A percentile compares a stretch with the other conserved stretches of the same genome.
Conservation (phyloP, 2,888 invertebrate genomes). For the Phorcus lineatus region DNA sequence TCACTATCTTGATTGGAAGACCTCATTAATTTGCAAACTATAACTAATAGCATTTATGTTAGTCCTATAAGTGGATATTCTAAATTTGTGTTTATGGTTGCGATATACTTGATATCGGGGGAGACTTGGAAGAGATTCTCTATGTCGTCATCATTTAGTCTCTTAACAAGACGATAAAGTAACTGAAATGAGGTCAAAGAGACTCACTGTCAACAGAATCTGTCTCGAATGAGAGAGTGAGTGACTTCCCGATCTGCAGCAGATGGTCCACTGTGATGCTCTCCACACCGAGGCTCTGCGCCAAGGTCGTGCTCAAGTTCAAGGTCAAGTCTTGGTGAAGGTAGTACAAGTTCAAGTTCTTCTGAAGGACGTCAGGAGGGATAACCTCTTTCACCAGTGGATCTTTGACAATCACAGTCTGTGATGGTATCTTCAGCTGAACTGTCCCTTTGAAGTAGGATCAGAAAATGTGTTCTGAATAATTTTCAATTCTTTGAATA, state of each 20-base stretch:
- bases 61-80: too few species aligned
- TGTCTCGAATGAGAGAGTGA: constrained; percentile 37
- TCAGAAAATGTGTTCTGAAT: background rate
- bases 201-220: constrained; percentile 1
- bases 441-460: constrained; percentile 45
- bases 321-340: constrained; percentile 65
- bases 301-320: constrained; percentile 58
- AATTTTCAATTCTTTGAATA: background rate
- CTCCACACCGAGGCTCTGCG: constrained; percentile 70
- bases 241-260: constrained; percentile 66
- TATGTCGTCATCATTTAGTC: too few species aligned
- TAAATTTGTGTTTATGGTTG: too few species aligned
- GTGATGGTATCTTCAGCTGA: constrained; percentile 71
- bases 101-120: too few species aligned
- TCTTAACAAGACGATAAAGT: too few species aligned
- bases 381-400: constrained; percentile 66
- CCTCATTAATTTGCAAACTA: too few species aligned
- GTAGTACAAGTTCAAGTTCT: constrained; percentile 68
- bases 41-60: too few species aligned
- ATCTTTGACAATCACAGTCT: constrained; percentile 67
- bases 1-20: too few species aligned
- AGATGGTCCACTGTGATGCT: constrained; percentile 67
- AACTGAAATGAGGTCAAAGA: too few species aligned
- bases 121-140: too few species aligned
- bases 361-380: constrained; percentile 62